Evolutionary conservation across 1,140 invertebrate genomes (phyloP), one percentile per base, ranked within the genome.

Genomic region (Tetranychus cinnabarinus): DNA sequence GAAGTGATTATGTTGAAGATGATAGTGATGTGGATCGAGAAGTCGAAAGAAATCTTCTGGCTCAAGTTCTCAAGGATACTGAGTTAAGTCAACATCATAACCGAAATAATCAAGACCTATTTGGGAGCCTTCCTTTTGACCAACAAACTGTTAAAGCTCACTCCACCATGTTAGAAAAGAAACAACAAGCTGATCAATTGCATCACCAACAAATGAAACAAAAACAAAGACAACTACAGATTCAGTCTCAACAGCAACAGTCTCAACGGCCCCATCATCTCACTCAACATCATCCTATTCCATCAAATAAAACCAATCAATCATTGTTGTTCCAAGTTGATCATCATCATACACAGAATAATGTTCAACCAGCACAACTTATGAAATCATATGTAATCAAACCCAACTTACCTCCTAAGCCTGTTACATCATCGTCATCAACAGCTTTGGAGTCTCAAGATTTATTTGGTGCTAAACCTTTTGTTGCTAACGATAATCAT

Each of bases 71-170:
- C 1, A 23, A 45, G 4, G 63, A 62, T 36, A 47, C 23, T 15
- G 58, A 59, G 31, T 52, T 35, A 37, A 46, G 54, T 35, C 36
- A n/a, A 42, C 15, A 35, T 39, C 15, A 56, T 37, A 36, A 36
- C 36, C n/a, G 31, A 2, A 2, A 31, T 6, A 60, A 55, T 33
- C 63, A 64, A 46, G 63, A 64, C 46, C n/a, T 64, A 12, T 64
- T 64, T 64, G 63, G 60, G 31, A 63, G 61, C 8, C 52, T 48
- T 15, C 63, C 60, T 34, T 64, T 64, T 47, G 63, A 64, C n/a
- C 54, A 62, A 61, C 42, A 42, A 58, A 10, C 33, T 42, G 56
- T 31, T 34, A 59, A 59, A 2, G 61, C 31, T 45, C 35, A 23
- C 5, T 61, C 58, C 48, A 45, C 34, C 31, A 42, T 42, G 39